Base-by-base conservation (phyloP, 2,888 invertebrate species). In the Priocnemis perturbator region DNA sequence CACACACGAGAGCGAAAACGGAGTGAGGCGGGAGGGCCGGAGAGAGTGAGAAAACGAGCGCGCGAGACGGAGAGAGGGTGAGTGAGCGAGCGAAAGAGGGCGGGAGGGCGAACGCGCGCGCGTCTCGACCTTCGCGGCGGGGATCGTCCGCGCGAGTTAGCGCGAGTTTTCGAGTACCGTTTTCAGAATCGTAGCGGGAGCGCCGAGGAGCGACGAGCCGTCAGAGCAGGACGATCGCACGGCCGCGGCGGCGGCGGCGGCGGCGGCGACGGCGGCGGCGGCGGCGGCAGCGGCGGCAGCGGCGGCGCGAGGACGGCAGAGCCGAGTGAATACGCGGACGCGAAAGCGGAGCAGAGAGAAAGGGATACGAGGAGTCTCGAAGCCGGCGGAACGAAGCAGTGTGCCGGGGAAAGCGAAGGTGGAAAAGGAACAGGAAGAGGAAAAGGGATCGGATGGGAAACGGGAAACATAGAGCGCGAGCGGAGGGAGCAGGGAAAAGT, bases 111-210 rank as follows among this genome's bases (percentile, higher is more conserved):
- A 30, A 62, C 73, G 58, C 78, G 57, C 78, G 75, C 77, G 77
- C 73, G 78, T 78, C 60, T 73, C 69, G 67, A 75, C 69, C 63
- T 75, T 76, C 77, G 78, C 78, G 71, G 75, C 53, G 70, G 67
- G 30, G 62, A 67, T 61, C 44, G 69, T 60, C 65, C 17, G 50
- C 50, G 50, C 50, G 50, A 50, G 50, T 37, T 37, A 37, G 37
- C 37, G 37, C 37, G 37, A 37, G 37, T 37, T 37, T 37, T 11
- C 4, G 37, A 37, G 11, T 37, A 11, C 37, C 37, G 11, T 37
- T 37, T 37, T 37, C 37, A 37, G 37, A 37, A 37, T 37, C 37
- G 37, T 37, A 37, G 37, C 37, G 37, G 37, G 37, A 37, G 11
- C 26, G 26, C 37, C 37, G 37, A 37, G 37, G 26, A 37, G 37